Percentiles rank a stretch among this genome's conserved stretches.
Evolutionary conservation across 2,113 vertebrate genomes (phyloP).

Genomic region (Malurus alboscapulatus): DNA sequence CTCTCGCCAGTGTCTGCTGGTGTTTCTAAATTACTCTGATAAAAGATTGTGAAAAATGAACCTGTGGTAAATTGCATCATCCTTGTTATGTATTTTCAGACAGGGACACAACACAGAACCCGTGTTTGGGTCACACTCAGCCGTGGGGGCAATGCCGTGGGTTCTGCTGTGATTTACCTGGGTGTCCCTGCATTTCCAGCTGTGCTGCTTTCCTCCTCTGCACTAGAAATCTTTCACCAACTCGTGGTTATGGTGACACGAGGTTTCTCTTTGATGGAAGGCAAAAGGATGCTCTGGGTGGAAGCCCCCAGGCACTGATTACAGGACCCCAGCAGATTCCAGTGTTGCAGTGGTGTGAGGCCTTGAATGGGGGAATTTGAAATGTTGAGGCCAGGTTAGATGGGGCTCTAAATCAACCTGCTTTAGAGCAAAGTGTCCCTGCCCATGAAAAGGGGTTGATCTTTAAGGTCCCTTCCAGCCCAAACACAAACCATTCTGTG

Average conservation of each 20-base stretch:
- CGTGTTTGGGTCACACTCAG: accelerated
- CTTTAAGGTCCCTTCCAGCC: neutral
- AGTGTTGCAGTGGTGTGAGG: neutral
- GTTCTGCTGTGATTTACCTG: neutral
- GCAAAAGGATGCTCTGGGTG: neutral
- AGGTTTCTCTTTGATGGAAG: neutral
- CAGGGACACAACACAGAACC: neutral
- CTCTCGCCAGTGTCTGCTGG: neutral
- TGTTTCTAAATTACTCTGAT: slow-evolving; percentile 16
- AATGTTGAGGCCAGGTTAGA: neutral
- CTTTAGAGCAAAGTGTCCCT: neutral
- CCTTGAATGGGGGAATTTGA: neutral
- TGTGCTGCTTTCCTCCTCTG: neutral
- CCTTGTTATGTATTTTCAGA: neutral
- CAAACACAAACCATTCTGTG: neutral
- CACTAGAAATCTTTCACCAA: neutral
- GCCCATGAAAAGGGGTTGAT: neutral
- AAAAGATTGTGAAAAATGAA: neutral
- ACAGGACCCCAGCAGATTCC: neutral
- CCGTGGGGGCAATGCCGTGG: accelerated
- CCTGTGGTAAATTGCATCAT: neutral
- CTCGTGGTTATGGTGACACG: neutral
- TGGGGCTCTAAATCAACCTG: neutral
- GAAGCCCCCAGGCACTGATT: neutral
- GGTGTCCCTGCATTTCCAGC: accelerated